A percentile compares a stretch with the other conserved stretches of the same genome.
Conservation (phyloP, 2,888 invertebrate species). For the Macrosiphum euphorbiae region DNA sequence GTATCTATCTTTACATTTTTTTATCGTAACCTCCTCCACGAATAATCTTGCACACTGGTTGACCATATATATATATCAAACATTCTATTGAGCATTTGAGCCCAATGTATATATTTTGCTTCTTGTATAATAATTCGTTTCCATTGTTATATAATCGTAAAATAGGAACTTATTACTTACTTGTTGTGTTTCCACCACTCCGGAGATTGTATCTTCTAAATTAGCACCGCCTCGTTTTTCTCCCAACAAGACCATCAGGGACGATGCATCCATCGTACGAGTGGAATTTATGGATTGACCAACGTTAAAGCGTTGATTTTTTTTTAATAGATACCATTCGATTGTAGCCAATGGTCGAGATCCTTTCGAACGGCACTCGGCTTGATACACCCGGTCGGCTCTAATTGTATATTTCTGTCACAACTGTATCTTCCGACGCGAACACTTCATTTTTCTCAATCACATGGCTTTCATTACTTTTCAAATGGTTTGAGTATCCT, state of each 20-base stretch:
- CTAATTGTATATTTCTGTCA: conserved; percentile 29
- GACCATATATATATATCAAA: not conserved
- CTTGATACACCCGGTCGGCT: conserved; percentile 34
- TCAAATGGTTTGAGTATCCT: not conserved
- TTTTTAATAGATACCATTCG: conserved; percentile 44
- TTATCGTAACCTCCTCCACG: no score
- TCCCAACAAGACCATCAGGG: not conserved
- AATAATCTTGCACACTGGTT: no score
- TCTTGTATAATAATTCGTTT: not conserved
- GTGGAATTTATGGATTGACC: not conserved
- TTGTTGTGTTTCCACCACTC: conserved; percentile 31
- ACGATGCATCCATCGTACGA: not conserved
- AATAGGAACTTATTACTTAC: not conserved
- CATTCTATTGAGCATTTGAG: not conserved
- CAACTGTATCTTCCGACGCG: not conserved
- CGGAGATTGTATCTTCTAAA: not conserved
- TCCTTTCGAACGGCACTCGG: conserved; percentile 43
- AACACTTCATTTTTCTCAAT: not conserved
- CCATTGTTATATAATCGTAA: not conserved
- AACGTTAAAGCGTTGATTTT: conserved; percentile 13
- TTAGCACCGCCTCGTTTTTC: not conserved
- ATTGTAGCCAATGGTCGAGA: conserved; percentile 34
- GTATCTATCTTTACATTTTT: no score
- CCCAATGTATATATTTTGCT: not conserved
- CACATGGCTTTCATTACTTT: not conserved